Evolutionary conservation across 1,140 invertebrate genomes (phyloP), one percentile per base, ranked within the genome.

Genomic region (Heterodera schachtii): DNA sequence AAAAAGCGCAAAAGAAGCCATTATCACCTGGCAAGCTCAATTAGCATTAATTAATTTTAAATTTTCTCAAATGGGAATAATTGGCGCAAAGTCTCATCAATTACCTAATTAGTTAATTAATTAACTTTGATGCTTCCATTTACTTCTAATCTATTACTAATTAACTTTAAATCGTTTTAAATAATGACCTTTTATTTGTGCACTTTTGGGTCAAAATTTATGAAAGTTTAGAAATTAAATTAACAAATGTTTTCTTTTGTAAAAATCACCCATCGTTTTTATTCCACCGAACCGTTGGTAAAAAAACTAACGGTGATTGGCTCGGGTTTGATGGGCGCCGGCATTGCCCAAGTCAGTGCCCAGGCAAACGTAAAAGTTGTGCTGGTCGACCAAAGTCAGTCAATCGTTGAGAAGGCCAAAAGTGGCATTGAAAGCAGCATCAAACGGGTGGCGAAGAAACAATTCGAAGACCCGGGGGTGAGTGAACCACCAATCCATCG

Each of bases 271-370:
- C 66, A 66, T 13, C 77, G 77, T 16, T 43, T 31, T 44, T 78
- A 47, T 70, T 41, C 77, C 6, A 78, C 77, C 31, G 77, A 31
- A 47, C 31, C 41, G 74, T 81, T 84, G 8, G 93, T 95, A 73
- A 94, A 95, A 90, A 93, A 95, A 92, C 93, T 96, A 46, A 94
- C 94, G 16, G 92, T 96, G 67, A 93, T 96, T 84, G 95, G 95
- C 43, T 93, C 94, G 83, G 95, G 95, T 41, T 90, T 95, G 1
- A 96, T 96, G 94, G 94, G 94, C 21, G 93, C 94, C 67, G 94
- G 94, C 49, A 96, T 96, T 88, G 95, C 95, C 76, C 95, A 96
- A 93, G 94, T 84, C n/a, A 83, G 80, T n/a, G 79, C 79, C 3
- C 83, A 84, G 16, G 66, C 75, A 64, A 77, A 73, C 19, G 41